These are phyloP conservation scores for Electrophaes corylata DNA, from an alignment of 2,888 invertebrate species.

Conservation along the genomic window DNA sequence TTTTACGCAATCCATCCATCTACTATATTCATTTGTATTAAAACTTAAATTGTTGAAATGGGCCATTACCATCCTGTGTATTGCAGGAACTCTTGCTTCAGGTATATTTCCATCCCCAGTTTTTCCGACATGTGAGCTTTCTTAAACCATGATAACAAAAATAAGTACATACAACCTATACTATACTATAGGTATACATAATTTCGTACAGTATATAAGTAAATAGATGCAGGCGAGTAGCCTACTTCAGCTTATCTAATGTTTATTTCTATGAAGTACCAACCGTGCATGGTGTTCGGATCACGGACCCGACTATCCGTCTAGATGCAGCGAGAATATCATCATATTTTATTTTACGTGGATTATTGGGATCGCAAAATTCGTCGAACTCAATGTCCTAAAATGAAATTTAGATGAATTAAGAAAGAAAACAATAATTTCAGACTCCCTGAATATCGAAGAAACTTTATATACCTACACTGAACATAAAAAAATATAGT, in stretches of 20 bases:
- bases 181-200: no score
- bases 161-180: no score
- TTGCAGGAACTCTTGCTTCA: constrained; percentile 97
- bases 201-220: no score
- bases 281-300: constrained; percentile 86
- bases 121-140: constrained; percentile 89
- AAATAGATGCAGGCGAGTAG: background rate
- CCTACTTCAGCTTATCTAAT: background rate
- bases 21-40: no score
- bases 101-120: constrained; percentile 92
- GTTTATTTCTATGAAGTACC: background rate
- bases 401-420: background rate
- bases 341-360: constrained; percentile 82
- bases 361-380: constrained; percentile 72
- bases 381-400: constrained; percentile 67
- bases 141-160: constrained; percentile 70
- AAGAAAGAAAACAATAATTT: background rate
- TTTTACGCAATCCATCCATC: no score
- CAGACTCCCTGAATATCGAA: no score
- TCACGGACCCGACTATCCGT: constrained; percentile 85
- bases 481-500: background rate
- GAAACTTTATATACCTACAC: no score
- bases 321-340: constrained; percentile 87
- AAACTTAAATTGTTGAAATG: background rate
- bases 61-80: constrained; percentile 91